Conservation (phyloP, 2,888 invertebrate genomes). For the Polyploca ridens region DNA sequence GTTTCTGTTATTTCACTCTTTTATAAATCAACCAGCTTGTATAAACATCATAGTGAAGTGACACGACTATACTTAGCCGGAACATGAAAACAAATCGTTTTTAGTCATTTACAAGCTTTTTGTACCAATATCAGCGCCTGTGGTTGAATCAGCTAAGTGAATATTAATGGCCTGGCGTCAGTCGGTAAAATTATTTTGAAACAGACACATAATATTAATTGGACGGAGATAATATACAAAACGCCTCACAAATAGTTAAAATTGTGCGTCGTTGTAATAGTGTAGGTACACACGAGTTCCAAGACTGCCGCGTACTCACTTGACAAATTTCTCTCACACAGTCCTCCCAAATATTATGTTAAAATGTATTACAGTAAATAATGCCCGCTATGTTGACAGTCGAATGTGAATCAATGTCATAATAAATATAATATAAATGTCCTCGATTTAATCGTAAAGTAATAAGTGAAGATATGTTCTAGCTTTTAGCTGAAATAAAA, state of each 20-base stretch:
- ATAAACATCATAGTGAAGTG: conserved; percentile 5
- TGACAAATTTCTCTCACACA: conserved; percentile 34
- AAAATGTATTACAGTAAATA: conserved; percentile 59
- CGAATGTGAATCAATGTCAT: conserved; percentile 45
- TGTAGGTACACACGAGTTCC: conserved; percentile 25
- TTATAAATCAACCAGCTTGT: background rate
- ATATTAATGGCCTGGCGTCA: conserved; percentile 37
- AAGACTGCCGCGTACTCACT: background rate
- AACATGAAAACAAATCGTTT: background rate
- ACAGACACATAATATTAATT: conserved; percentile 61
- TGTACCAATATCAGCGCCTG: background rate
- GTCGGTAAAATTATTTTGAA: conserved; percentile 48
- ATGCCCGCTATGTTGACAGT: conserved; percentile 72
- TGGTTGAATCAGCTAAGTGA: background rate
- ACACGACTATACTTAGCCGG: too few relatives aligned
- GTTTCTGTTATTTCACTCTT: background rate
- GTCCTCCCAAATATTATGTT: conserved; percentile 46
- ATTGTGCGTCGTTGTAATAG: conserved; percentile 70
- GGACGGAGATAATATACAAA: conserved; percentile 72
- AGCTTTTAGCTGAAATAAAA: conserved; percentile 42
- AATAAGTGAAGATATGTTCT: conserved; percentile 35
- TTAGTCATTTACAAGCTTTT: background rate
- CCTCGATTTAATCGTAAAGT: conserved; percentile 24
- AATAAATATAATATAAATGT: conserved; percentile 37
- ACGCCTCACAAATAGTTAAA: conserved; percentile 63